Conservation (phyloP, 2,113 vertebrate species). For the Chiloscyllium plagiosum region DNA sequence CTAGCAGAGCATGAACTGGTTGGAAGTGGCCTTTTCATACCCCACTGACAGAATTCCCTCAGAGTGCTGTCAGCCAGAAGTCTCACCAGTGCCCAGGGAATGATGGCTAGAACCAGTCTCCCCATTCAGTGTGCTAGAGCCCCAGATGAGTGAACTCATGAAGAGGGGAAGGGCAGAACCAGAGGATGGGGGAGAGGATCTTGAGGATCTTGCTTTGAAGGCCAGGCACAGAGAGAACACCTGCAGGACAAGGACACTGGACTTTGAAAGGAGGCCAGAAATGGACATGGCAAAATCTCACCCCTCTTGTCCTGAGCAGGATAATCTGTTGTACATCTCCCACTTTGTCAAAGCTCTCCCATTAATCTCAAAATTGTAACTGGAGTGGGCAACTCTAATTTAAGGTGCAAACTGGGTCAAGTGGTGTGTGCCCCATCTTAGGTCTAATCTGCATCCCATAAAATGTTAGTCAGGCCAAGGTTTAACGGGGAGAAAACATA, state of each 20-base stretch:
- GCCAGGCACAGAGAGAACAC: background rate
- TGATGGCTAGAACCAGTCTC: background rate
- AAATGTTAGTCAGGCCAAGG: background rate
- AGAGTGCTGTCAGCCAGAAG: background rate
- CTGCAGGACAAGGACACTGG: no score
- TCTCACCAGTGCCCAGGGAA: background rate
- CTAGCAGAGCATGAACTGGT: background rate
- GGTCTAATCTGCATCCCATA: background rate
- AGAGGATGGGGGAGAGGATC: background rate
- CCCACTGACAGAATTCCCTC: background rate
- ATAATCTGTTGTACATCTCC: no score
- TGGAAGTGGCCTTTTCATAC: background rate
- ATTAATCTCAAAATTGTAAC: no score
- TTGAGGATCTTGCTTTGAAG: background rate
- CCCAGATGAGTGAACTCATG: background rate
- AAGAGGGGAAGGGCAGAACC: background rate
- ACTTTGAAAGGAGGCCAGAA: no score
- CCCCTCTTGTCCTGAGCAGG: no score
- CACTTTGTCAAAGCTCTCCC: background rate
- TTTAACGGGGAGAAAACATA: background rate
- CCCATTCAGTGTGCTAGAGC: background rate
- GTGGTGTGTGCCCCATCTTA: background rate
- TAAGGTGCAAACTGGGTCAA: background rate
- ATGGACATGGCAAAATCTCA: no score
- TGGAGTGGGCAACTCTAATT: background rate